A percentile compares a stretch with the other conserved stretches of the same genome.
Conservation (phyloP, 2,113 vertebrate species). For the Rostratula benghalensis region DNA sequence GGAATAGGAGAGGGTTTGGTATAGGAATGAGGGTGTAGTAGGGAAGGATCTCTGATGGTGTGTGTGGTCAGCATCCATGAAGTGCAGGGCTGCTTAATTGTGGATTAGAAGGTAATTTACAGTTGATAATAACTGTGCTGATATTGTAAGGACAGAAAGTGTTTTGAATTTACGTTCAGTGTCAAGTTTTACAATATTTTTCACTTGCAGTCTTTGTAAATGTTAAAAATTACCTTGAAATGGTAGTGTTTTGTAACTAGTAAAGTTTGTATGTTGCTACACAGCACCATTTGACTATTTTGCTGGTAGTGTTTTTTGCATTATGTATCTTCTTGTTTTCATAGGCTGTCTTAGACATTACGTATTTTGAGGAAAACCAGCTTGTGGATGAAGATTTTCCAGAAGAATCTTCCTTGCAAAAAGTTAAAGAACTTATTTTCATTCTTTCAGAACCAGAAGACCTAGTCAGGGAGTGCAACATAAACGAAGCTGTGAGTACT, state of each 20-base stretch:
- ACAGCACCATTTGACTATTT: background rate
- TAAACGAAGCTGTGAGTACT: constrained; percentile 71
- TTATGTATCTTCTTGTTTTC: background rate
- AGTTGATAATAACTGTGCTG: fast-evolving
- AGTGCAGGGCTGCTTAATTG: background rate
- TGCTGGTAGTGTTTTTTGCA: background rate
- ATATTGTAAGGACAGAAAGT: background rate
- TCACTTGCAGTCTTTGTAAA: background rate
- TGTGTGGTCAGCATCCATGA: fast-evolving
- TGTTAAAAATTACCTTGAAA: background rate
- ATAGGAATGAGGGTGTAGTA: too few species aligned
- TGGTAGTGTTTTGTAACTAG: background rate
- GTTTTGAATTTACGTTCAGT: fast-evolving
- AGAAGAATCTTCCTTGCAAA: constrained; percentile 86
- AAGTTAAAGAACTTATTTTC: constrained; percentile 87
- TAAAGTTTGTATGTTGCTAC: background rate
- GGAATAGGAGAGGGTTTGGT: background rate
- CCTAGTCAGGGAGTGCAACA: constrained; percentile 73
- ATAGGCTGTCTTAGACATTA: constrained; percentile 92
- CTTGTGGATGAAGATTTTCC: constrained; percentile 95
- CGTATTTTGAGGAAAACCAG: constrained; percentile 95
- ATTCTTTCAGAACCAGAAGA: constrained; percentile 92
- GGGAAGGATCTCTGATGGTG: fast-evolving
- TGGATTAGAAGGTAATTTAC: background rate
- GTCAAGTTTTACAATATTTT: fast-evolving